phyloP scores from a whole-genome alignment of 2,888 invertebrate species.

The Chrysodeixis includens region DNA sequence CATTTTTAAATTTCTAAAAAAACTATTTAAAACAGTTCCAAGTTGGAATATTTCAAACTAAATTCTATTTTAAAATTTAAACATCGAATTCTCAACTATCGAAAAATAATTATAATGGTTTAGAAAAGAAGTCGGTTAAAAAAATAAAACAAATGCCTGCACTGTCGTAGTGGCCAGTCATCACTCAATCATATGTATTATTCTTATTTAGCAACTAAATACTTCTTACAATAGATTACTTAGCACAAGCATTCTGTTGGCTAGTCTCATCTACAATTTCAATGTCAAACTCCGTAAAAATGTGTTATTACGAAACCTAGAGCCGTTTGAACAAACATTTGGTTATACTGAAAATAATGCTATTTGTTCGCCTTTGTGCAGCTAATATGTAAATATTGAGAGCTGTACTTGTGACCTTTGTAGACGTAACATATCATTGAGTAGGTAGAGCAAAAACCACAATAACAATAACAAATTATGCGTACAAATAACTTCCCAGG shows the following conservation, averaged over 20 bases:
- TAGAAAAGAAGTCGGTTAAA: too few species aligned
- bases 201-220: conserved; percentile 41
- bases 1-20: too few species aligned
- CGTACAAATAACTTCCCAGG: conserved; percentile 1
- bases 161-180: conserved; percentile 16
- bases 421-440: conserved; percentile 21
- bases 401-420: conserved; percentile 55
- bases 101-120: too few species aligned
- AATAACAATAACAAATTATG: conserved; percentile 4
- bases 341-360: conserved; percentile 64
- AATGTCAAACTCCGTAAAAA: conserved; percentile 75
- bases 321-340: conserved; percentile 66
- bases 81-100: too few species aligned
- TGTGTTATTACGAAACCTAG: conserved; percentile 69
- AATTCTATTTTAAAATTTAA: too few species aligned
- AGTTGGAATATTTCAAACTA: too few species aligned
- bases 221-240: conserved; percentile 46
- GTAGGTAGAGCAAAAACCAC: conserved; percentile 17
- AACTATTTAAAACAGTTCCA: too few species aligned
- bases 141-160: conserved; percentile 14
- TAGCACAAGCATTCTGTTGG: conserved; percentile 46
- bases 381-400: conserved; percentile 56
- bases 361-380: conserved; percentile 60
- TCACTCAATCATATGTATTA: conserved; percentile 31
- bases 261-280: conserved; percentile 61